A percentile compares a stretch with the other conserved stretches of the same genome.
Conservation (phyloP, 2,888 invertebrate genomes). For the Lasius fuliginosus region DNA sequence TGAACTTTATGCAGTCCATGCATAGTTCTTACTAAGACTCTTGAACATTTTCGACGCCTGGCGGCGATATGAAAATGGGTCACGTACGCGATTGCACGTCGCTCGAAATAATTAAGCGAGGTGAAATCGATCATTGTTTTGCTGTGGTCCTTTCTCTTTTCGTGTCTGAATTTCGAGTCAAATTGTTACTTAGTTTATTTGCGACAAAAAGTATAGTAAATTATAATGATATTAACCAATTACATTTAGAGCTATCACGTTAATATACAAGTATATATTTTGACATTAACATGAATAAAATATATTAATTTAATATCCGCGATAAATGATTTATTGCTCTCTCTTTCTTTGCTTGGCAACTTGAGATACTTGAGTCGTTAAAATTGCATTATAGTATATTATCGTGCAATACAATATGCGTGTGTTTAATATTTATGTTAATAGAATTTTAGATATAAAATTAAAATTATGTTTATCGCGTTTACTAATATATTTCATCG, state of each 20-base stretch:
- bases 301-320: background rate
- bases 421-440: background rate
- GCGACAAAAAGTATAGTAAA: background rate
- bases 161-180: background rate
- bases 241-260: background rate
- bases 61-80: constrained; percentile 23
- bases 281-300: background rate
- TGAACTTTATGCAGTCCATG: background rate
- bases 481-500: background rate
- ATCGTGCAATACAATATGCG: background rate
- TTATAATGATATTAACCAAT: background rate
- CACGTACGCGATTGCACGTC: constrained; percentile 49
- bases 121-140: constrained; percentile 46
- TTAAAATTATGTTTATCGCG: background rate
- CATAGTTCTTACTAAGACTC: background rate
- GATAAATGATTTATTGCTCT: constrained; percentile 8
- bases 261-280: background rate
- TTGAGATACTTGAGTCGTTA: background rate
- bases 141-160: constrained; percentile 16
- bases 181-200: background rate
- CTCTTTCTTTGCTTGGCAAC: background rate
- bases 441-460: background rate
- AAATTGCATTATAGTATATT: background rate
- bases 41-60: background rate
- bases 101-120: constrained; percentile 48